Conservation (phyloP, 2,797 vertebrate genomes). For the Muscicapa striata region DNA sequence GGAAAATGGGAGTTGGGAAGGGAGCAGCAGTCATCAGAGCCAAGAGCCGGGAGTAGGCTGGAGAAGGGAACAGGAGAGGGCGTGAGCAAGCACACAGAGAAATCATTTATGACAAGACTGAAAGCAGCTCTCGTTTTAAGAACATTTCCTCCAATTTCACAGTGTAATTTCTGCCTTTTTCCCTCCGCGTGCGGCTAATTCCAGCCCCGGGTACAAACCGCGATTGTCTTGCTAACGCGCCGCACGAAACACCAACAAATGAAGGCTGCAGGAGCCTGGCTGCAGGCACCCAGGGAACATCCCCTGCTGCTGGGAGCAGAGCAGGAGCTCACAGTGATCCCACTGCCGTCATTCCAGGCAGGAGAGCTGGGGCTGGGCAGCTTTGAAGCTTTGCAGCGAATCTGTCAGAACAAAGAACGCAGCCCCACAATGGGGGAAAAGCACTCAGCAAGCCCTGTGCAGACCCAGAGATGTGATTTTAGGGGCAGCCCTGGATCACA, state of each 20-base stretch:
- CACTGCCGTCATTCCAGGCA: not conserved
- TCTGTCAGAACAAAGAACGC: slow-evolving; percentile 13
- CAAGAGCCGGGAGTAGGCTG: slow-evolving; percentile 6
- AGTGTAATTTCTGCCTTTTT: not conserved
- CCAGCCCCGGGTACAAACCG: not conserved
- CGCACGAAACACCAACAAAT: not conserved
- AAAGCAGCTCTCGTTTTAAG: not conserved
- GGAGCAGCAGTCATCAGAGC: not conserved
- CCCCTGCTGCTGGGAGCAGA: not conserved
- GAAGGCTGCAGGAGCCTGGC: not conserved
- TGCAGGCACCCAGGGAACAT: not conserved
- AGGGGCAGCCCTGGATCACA: not conserved
- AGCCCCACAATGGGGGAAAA: not conserved
- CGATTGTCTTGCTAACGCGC: not conserved
- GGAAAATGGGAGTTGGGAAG: slow-evolving; percentile 34
- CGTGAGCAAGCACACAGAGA: slow-evolving; percentile 42
- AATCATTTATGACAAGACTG: slow-evolving; percentile 16
- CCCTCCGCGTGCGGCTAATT: not conserved
- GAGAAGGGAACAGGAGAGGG: slow-evolving; percentile 58
- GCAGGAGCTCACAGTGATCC: not conserved
- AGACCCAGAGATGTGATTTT: not conserved
- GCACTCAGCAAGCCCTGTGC: not conserved
- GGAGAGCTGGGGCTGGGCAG: not conserved
- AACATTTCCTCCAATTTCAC: not conserved
- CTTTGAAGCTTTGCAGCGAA: not conserved